phyloP scores from a whole-genome alignment of 2,797 vertebrate species.

The Garrulus glandarius region DNA sequence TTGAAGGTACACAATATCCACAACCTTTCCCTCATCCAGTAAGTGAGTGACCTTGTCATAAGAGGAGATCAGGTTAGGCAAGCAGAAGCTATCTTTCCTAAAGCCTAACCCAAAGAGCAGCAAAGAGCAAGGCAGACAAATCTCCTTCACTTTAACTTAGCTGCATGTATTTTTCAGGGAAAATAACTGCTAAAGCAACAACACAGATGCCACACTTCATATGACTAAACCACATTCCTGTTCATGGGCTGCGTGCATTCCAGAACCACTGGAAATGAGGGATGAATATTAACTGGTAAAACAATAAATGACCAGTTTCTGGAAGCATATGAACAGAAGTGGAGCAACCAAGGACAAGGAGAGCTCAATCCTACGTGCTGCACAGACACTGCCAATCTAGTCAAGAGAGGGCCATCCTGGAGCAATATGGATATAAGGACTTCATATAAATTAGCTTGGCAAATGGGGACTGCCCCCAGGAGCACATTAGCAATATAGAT shows the following conservation, averaged over 20 bases:
- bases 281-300: not conserved
- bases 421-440: not conserved
- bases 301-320: not conserved
- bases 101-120: not conserved
- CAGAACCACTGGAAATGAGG: not conserved
- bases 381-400: not conserved
- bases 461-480: not conserved
- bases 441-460: not conserved
- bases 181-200: not conserved
- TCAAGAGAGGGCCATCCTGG: not conserved
- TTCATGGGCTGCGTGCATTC: not conserved
- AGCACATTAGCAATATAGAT: not conserved
- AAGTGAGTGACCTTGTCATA: not conserved
- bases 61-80: not conserved
- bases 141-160: not conserved
- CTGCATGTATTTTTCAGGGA: not conserved
- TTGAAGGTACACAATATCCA: not conserved
- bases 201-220: not conserved
- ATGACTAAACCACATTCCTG: not conserved
- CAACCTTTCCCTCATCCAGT: not conserved
- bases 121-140: not conserved
- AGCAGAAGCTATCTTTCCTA: not conserved
- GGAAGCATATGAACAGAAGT: not conserved
- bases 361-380: accelerated
- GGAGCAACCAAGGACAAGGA: not conserved